phyloP scores from a whole-genome alignment of 2,888 invertebrate genomes.

The Ornithoptera priamus region DNA sequence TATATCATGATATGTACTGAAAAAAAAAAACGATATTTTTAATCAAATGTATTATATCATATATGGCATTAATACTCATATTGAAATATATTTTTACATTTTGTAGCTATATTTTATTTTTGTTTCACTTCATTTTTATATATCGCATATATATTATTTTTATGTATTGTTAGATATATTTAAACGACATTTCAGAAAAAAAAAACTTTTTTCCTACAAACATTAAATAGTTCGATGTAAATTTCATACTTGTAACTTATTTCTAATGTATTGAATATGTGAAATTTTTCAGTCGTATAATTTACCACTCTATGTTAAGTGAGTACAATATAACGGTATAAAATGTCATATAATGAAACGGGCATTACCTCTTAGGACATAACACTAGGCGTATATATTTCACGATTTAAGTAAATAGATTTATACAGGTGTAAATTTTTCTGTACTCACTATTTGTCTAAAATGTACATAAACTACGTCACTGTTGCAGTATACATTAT shows the following conservation, averaged over 20 bases:
- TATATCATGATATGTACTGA: slow-evolving; percentile 11
- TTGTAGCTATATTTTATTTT: slow-evolving; percentile 30
- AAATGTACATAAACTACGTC: slow-evolving; percentile 36
- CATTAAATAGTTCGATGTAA: slow-evolving; percentile 35
- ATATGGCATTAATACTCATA: slow-evolving; percentile 33
- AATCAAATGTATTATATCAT: slow-evolving; percentile 26
- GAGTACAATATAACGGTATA: slow-evolving; percentile 36
- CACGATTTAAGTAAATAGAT: slow-evolving; percentile 45
- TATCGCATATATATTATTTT: slow-evolving; percentile 36
- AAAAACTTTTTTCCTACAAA: slow-evolving; percentile 34
- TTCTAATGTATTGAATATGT: slow-evolving; percentile 8
- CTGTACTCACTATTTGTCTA: slow-evolving; percentile 58
- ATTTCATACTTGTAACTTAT: slow-evolving; percentile 31
- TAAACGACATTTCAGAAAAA: slow-evolving; percentile 38
- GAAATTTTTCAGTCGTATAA: slow-evolving; percentile 6
- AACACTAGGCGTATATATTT: slow-evolving; percentile 45
- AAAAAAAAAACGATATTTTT: slow-evolving; percentile 21
- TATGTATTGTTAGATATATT: slow-evolving; percentile 35
- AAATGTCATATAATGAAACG: slow-evolving; percentile 30
- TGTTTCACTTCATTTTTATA: slow-evolving; percentile 31
- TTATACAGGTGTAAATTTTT: slow-evolving; percentile 40
- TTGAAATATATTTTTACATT: slow-evolving; percentile 31
- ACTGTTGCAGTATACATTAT: slow-evolving; percentile 33
- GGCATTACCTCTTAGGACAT: slow-evolving; percentile 54
- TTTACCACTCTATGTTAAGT: slow-evolving; percentile 29